phyloP scores from a whole-genome alignment of 2,797 vertebrate genomes.

The Glossophaga mutica region DNA sequence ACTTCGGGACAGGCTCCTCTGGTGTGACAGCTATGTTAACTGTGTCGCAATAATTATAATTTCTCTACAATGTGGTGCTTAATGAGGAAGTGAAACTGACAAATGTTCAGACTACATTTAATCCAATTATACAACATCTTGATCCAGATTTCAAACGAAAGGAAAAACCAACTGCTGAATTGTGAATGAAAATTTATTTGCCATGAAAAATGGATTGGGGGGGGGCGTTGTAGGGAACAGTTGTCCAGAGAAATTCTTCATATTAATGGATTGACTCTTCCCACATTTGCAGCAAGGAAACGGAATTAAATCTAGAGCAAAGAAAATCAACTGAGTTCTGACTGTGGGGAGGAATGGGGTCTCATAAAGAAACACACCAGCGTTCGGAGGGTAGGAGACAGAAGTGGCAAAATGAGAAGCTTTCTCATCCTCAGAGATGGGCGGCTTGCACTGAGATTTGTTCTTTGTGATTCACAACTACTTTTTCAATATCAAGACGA shows the following conservation, averaged over 20 bases:
- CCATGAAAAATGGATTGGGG: slow-evolving; percentile 38
- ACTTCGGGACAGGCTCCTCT: neutral
- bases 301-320: neutral
- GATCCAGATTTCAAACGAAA: slow-evolving; percentile 66
- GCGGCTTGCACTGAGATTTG: neutral
- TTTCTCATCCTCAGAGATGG: neutral
- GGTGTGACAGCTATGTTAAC: slow-evolving; percentile 58
- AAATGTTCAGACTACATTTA: slow-evolving; percentile 73
- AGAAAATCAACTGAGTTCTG: neutral
- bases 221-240: neutral
- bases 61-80: slow-evolving; percentile 71
- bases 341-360: neutral
- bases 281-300: neutral
- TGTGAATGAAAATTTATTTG: slow-evolving; percentile 70
- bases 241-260: slow-evolving; percentile 38
- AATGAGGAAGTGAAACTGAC: slow-evolving; percentile 76
- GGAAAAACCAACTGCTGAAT: slow-evolving; percentile 65
- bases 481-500: neutral
- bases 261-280: slow-evolving; percentile 39
- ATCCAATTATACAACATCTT: slow-evolving; percentile 75
- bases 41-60: slow-evolving; percentile 65
- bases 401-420: neutral
- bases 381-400: neutral
- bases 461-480: neutral
- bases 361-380: neutral